A percentile compares a stretch with the other conserved stretches of the same genome.
These are phyloP conservation scores for Spilarctia lutea DNA, from an alignment of 2,888 invertebrate species.

Conservation along the genomic window DNA sequence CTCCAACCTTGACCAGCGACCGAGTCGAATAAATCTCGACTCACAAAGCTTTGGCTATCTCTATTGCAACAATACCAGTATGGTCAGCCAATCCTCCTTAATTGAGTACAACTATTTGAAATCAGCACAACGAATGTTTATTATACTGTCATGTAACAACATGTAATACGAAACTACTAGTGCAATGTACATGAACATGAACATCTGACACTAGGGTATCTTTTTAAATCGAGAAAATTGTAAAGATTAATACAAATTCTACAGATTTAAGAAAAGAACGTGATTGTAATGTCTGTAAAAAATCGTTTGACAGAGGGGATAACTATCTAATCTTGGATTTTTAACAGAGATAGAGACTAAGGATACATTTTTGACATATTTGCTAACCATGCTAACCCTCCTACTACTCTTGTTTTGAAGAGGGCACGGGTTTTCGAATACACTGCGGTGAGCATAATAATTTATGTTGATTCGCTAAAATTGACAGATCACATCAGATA, in stretches of 20 bases:
- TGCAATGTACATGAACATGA: background rate
- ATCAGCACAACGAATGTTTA: slow-evolving; percentile 25
- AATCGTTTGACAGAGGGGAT: no score
- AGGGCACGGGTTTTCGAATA: no score
- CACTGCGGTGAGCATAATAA: background rate
- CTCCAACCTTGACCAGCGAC: slow-evolving; percentile 81
- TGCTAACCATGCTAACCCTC: no score
- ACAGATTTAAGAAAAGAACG: background rate
- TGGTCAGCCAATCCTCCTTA: slow-evolving; percentile 39
- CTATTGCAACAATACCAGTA: slow-evolving; percentile 47
- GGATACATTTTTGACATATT: background rate
- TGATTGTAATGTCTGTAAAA: background rate
- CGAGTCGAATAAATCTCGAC: slow-evolving; percentile 63
- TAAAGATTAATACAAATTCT: background rate
- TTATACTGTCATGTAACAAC: slow-evolving; percentile 15
- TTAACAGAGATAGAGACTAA: background rate
- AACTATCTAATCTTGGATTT: no score
- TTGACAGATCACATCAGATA: background rate
- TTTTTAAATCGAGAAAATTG: background rate
- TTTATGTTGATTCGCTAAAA: background rate
- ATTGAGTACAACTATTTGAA: slow-evolving; percentile 34
- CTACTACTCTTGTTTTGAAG: no score
- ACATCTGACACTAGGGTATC: background rate
- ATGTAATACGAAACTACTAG: background rate
- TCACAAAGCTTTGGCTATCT: slow-evolving; percentile 61